Evolutionary conservation across 2,797 vertebrate species (phyloP), one percentile per base, ranked within the genome.

Genomic region (Falco berigora): DNA sequence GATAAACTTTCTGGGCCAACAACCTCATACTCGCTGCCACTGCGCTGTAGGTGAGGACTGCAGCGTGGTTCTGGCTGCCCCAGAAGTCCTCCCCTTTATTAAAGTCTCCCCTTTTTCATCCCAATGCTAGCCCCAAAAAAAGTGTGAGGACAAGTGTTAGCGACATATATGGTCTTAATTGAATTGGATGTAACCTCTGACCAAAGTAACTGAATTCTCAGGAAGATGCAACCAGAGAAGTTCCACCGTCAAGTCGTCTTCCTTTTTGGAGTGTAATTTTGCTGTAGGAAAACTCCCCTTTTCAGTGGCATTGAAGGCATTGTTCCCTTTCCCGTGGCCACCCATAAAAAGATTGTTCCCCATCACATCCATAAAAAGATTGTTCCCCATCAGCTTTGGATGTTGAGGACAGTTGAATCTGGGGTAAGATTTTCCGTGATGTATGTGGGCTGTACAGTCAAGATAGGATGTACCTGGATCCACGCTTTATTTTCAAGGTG

Each of bases 11-110:
- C 64, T 76, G 81, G 40, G 61, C 76, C 90, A 90, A 6, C 14
- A 61, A 5, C 23, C 20, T 32, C 20, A 7, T 2, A 8, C 8
- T 42, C 2, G 0, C 52, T 71, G 69, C 42, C 13, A 10, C 7
- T 3, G 56, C 9, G 1, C 14, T 66, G 34, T 2, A 50, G 42
- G 32, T 28, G 49, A 63, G 62, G 19, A 5, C 9, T 22, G 81
- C 20, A 19, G 24, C 16, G 68, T 4, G 5, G 12, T 46, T 38
- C 32, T 14, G 28, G 53, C 36, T 66, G 52, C 52, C 86, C 75
- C 59, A 56, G 10, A 66, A 76, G 11, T 23, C 42, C 36, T 67
- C 15, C 50, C 21, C 7, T 12, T 68, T 63, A 20, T 22, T 44
- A 21, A 21, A 82, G 11, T 18, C 14, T 55, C 14, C 49, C 28